These are phyloP conservation scores for Drosophila borealis DNA, from an alignment of 2,888 invertebrate genomes.

Conservation along the genomic window DNA sequence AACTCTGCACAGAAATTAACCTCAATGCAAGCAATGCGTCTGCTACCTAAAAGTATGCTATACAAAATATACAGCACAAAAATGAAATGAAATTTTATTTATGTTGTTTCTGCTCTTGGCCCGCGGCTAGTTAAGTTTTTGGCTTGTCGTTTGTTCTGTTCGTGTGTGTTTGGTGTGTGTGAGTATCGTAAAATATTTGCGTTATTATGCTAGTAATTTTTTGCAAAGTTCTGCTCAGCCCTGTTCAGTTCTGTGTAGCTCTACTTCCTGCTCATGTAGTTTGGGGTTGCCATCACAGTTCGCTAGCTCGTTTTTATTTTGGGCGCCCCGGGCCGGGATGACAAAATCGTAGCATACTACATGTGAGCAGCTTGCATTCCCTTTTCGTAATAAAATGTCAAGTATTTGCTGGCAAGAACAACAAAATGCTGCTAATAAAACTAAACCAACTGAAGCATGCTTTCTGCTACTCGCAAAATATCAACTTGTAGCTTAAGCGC, in stretches of 20 bases:
- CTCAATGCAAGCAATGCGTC: constrained; percentile 77
- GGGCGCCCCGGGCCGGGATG: constrained; percentile 61
- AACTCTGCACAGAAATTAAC: constrained; percentile 59
- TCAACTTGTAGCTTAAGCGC: constrained; percentile 40
- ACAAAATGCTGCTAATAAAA: constrained; percentile 51
- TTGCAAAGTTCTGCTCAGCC: constrained; percentile 37
- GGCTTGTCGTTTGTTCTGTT: constrained; percentile 63
- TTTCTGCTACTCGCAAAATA: constrained; percentile 41
- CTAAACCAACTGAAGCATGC: constrained; percentile 38
- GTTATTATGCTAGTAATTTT: constrained; percentile 80
- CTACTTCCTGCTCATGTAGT: constrained; percentile 8
- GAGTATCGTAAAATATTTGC: constrained; percentile 78
- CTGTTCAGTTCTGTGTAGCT: constrained; percentile 14
- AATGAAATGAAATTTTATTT: constrained; percentile 72
- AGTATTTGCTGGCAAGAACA: constrained; percentile 49
- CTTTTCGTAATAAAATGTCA: constrained; percentile 68
- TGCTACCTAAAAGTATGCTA: constrained; percentile 54
- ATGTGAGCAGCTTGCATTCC: constrained; percentile 55
- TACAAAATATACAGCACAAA: constrained; percentile 36
- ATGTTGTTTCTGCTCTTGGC: constrained; percentile 70
- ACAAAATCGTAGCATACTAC: constrained; percentile 59
- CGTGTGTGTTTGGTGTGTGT: constrained; percentile 35
- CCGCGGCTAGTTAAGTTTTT: constrained; percentile 78
- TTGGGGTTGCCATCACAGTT: constrained; percentile 49
- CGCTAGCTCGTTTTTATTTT: constrained; percentile 76